Conservation (phyloP, 2,888 invertebrate species). For the Calliopum simillimum region DNA sequence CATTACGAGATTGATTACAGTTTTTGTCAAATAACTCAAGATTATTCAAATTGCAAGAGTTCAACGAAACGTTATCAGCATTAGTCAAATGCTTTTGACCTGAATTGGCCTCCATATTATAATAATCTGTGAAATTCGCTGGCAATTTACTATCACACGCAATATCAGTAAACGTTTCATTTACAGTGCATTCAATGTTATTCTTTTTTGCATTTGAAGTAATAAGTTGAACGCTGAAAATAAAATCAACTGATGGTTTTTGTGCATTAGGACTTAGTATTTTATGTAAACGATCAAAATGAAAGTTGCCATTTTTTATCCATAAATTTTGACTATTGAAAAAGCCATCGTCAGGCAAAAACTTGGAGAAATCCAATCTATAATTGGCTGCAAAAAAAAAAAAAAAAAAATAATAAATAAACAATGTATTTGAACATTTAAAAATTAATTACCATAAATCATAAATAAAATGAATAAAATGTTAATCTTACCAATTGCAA, state of each 20-base stretch:
- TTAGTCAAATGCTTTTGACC: background rate
- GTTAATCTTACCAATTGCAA: conserved; percentile 58
- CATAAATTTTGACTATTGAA: conserved; percentile 44
- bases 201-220: conserved; percentile 40
- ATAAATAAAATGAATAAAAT: background rate
- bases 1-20: conserved; percentile 33
- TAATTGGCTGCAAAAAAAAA: conserved; percentile 51
- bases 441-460: background rate
- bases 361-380: conserved; percentile 54
- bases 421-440: too few species aligned
- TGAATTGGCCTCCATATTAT: conserved; percentile 31
- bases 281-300: conserved; percentile 51
- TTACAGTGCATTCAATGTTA: conserved; percentile 17
- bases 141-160: conserved; percentile 28
- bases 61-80: conserved; percentile 20
- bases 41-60: conserved; percentile 29
- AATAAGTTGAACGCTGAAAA: conserved; percentile 52
- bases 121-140: conserved; percentile 37
- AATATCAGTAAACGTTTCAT: conserved; percentile 28
- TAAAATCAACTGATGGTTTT: conserved; percentile 57
- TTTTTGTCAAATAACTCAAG: conserved; percentile 26
- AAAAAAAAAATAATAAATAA: too few species aligned
- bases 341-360: conserved; percentile 52
- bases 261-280: conserved; percentile 45
- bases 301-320: conserved; percentile 47